A percentile compares a stretch with the other conserved stretches of the same genome.
These are phyloP conservation scores for Terebella lapidaria DNA, from an alignment of 2,888 invertebrate species.

Conservation along the genomic window DNA sequence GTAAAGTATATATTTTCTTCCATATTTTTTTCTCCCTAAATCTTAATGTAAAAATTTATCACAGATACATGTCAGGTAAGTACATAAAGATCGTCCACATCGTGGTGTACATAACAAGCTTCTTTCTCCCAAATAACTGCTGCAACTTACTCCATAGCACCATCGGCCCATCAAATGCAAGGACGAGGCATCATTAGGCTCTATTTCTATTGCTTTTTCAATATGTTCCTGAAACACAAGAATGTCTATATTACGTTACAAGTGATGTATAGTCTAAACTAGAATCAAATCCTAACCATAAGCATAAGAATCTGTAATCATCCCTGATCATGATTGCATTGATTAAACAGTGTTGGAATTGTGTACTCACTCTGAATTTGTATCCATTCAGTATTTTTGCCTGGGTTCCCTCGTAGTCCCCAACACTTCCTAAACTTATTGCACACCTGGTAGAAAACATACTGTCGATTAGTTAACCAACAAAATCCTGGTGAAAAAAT, in stretches of 20 bases:
- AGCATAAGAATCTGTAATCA: background rate
- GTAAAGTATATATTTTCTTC: too few species aligned
- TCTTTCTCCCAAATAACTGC: too few species aligned
- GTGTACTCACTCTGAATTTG: constrained; percentile 60
- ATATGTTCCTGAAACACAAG: constrained; percentile 59
- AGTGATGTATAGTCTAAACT: too few species aligned
- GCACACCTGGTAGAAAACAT: constrained; percentile 56
- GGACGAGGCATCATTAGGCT: constrained; percentile 62
- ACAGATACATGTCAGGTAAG: background rate
- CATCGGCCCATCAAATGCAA: constrained; percentile 69
- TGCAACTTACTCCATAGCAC: constrained; percentile 62
- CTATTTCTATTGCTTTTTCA: constrained; percentile 62
- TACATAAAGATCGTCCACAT: background rate
- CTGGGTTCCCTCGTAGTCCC: constrained; percentile 61
- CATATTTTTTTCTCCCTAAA: too few species aligned
- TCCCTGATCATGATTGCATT: background rate
- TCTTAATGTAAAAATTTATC: background rate
- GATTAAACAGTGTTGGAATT: too few species aligned
- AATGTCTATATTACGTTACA: too few species aligned
- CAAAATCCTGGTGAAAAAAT: background rate
- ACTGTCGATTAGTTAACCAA: background rate
- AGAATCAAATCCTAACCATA: too few species aligned
- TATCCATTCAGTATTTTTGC: constrained; percentile 66
- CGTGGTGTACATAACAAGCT: too few species aligned
- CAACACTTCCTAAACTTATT: constrained; percentile 63